Base-by-base conservation (phyloP, 30 jellyfish, hydroid and myxozoan species). In the Haliclystus octoradiatus region DNA sequence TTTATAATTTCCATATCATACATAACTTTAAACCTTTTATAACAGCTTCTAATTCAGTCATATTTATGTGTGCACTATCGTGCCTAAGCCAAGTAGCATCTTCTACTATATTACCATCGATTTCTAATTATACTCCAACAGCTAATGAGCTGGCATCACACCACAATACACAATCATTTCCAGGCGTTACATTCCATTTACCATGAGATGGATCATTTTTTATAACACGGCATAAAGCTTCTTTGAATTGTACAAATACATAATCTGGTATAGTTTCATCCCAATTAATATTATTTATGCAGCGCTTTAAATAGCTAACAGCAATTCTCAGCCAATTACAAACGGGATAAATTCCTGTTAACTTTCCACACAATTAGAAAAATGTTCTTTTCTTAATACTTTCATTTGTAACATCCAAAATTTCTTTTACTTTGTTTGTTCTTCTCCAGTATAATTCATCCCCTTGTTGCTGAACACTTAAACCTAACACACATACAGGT, bases 31-130 rank as follows among this genome's bases (percentile, higher is more conserved):
- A 22, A 1, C 80, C 80, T 49, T 70, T 70, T 29, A 70, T 34
- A 35, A 34, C 76, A 15, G 76, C 76, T 28, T 66, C 76, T 66
- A 66, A 46, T 46, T 66, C 76, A 22, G 69, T 62, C 26, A 70
- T 53, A 70, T 70, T 70, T 3, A 70, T 70, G 53, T 49, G 80
- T 13, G 19, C 31, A 15, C 13, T 47, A 49, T 70, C 80, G 24
- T 70, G 49, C 46, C 70, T 50, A 28, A 70, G 80, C 80, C 80
- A 70, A 3, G 80, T 52, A 46, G 70, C 73, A 70, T 70, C 80
- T 31, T 70, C 80, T 23, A 52, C 80, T 32, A 49, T 28, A 49
- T 14, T 40, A 49, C 80, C 72, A 46, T 70, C 31, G 19, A 70
- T 49, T 49, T 70, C 80, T 31, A 70, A 34, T 2, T 26, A 23